Evolutionary conservation across 2,113 vertebrate species (phyloP), one percentile per base, ranked within the genome.

Genomic region (Notothenia rossii): DNA sequence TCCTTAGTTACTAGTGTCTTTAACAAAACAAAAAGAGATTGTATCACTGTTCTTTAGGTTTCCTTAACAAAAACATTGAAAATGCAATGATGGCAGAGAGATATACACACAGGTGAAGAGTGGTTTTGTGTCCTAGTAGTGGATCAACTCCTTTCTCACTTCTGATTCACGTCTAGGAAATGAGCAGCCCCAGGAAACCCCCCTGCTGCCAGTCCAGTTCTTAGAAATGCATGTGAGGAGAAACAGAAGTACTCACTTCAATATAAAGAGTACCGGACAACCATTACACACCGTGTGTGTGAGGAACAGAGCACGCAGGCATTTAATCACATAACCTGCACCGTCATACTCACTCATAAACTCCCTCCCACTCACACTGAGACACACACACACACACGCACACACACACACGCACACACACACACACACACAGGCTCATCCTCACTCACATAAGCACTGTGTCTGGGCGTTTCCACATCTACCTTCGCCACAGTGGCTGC

Each of bases 401-500:
- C 25, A 3, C 25, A 29, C 25, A 48, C 55, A 46, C 67, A 49
- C 65, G 14, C n/a, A 6, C 60, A 48, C 76, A 48, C 75, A 3
- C 55, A 45, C 72, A 58, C 36, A 50, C 63, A 36, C 67, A 48
- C 55, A 46, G 61, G 43, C 66, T 22, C n/a, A 7, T 48, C 10
- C 62, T 22, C 51, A 29, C 48, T 15, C 59, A 45, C 43, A 62
- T 86, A 64, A 51, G 10, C 81, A 66, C 78, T 66, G 58, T 59
- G 45, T 56, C 66, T 75, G 91, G 89, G 87, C 81, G 79, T 84
- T 85, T 85, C 76, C 77, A 33, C 63, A 45, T 56, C 80, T 43
- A 29, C 61, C 43, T 17, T 56, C 77, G 59, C 33, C 65, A 40
- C 80, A 49, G 56, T 10, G 36, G 50, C 79, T 78, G 86, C 85